Evolutionary conservation across 2,888 invertebrate genomes (phyloP).

Genomic region (Azorinus chamasolen): DNA sequence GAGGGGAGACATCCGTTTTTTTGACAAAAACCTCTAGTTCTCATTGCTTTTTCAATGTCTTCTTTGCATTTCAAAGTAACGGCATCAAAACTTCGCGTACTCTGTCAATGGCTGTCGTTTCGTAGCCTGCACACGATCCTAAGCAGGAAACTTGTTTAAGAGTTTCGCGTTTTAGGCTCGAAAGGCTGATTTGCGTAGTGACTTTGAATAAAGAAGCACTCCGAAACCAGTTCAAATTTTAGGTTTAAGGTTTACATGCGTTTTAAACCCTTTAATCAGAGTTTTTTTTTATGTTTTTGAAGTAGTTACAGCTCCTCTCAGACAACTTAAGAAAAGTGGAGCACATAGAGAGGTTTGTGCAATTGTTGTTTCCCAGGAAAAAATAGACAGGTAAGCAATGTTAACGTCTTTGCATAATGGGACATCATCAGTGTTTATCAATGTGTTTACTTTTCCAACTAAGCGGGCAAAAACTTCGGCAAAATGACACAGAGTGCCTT

Average conservation of each 20-base stretch:
- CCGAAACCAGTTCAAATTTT: conserved; percentile 28
- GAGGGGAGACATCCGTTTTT: no score
- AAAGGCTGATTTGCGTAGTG: conserved; percentile 28
- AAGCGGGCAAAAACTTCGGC: conserved; percentile 6
- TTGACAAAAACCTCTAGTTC: no score
- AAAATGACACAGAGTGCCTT: conserved; percentile 23
- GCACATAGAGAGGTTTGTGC: conserved; percentile 5
- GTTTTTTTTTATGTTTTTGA: conserved; percentile 10
- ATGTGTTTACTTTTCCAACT: conserved; percentile 7
- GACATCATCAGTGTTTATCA: conserved; percentile 22
- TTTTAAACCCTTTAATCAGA: conserved; percentile 4
- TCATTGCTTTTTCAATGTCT: conserved; percentile 10
- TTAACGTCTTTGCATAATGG: conserved; percentile 27
- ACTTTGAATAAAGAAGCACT: conserved; percentile 24
- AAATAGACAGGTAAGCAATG: conserved; percentile 14
- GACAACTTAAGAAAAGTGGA: conserved; percentile 20
- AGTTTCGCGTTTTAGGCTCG: conserved; percentile 36
- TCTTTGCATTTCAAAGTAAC: conserved; percentile 10
- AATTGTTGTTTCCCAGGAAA: conserved; percentile 40
- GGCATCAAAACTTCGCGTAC: conserved; percentile 18
- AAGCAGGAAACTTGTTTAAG: conserved; percentile 34
- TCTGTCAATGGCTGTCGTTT: conserved; percentile 35
- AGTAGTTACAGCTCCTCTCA: conserved; percentile 25
- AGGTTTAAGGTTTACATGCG: conserved; percentile 30
- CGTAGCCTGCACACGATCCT: conserved; percentile 37